Evolutionary conservation across 2,888 invertebrate species (phyloP), one percentile per base, ranked within the genome.

Genomic region (Dolichomitus sp.): DNA sequence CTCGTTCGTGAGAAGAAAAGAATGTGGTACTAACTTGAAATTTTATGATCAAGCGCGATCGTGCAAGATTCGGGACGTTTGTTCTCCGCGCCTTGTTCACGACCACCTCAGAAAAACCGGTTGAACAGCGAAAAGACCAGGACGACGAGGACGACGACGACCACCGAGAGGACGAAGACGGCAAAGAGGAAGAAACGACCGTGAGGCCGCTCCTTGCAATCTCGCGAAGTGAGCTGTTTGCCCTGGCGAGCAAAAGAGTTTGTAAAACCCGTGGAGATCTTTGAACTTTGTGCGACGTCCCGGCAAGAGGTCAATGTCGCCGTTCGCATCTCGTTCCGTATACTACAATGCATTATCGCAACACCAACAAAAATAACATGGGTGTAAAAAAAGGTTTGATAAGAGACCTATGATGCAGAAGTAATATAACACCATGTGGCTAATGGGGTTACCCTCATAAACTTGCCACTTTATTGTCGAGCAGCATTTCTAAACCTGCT

Each of bases 261-360:
- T 75, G 50, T 63, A 68, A 63, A 68, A 76, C 54, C 45, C 59
- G 33, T 68, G 80, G 82, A 81, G 85, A 87, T 87, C 86, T 86
- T 85, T 88, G 86, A 88, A 85, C 85, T 86, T 86, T 61, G 78
- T 61, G 81, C 87, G 85, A 85, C 85, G 85, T 85, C 86, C 85
- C 81, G 73, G 50, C 54, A 37, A 73, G 85, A 86, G 90, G 90
- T 90, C 90, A 88, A 88, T 87, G 86, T 89, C 87, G 86, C 66
- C 79, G 83, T 72, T 72, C 66, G 70, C 84, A 79, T 86, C 54
- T 17, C 68, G 12, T 74, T 75, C 59, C 70, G 17, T 54, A 48
- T 5, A 14, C 23, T 12, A 17, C 33, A 17, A 57, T 61, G 50
- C 11, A 50, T 40, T 40, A 33, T 45, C 12, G 33, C 48, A 23